Percentiles rank a stretch among this genome's conserved stretches.
phyloP scores from a whole-genome alignment of 1,140 invertebrate species.

The Caenorhabditis brenneri region DNA sequence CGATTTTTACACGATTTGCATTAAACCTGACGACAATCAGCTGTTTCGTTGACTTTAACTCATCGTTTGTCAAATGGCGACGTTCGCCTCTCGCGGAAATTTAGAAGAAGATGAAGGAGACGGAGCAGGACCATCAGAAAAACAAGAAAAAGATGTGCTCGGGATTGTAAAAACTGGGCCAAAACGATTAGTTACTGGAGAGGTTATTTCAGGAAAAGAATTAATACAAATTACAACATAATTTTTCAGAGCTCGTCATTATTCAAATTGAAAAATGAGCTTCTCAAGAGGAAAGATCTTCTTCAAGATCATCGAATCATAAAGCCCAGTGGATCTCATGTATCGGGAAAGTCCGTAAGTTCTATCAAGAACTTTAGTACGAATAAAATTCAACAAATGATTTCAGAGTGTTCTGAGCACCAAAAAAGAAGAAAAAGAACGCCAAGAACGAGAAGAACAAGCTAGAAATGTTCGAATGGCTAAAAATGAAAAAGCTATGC shows the following conservation, averaged over 20 bases:
- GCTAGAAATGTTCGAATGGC: slow-evolving; percentile 5
- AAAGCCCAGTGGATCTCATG: neutral
- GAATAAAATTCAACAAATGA: neutral
- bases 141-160: slow-evolving; percentile 27
- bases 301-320: neutral
- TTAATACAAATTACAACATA: neutral
- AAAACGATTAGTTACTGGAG: neutral
- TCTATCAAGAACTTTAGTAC: neutral
- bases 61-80: no score
- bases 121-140: neutral
- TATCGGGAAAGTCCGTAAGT: slow-evolving; percentile 29
- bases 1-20: neutral
- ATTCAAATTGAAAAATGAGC: slow-evolving; percentile 44
- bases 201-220: neutral
- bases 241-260: neutral
- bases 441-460: neutral
- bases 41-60: neutral
- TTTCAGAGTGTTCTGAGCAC: slow-evolving; percentile 44
- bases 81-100: slow-evolving; percentile 33
- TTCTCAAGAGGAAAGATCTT: slow-evolving; percentile 37
- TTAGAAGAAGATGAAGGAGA: neutral
- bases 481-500: neutral
- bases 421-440: slow-evolving; percentile 49
- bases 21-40: neutral
- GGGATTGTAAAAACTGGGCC: neutral